phyloP scores from a whole-genome alignment of 35 echinoderm and acorn worm genomes.

The Heliocidaris tuberculata region DNA sequence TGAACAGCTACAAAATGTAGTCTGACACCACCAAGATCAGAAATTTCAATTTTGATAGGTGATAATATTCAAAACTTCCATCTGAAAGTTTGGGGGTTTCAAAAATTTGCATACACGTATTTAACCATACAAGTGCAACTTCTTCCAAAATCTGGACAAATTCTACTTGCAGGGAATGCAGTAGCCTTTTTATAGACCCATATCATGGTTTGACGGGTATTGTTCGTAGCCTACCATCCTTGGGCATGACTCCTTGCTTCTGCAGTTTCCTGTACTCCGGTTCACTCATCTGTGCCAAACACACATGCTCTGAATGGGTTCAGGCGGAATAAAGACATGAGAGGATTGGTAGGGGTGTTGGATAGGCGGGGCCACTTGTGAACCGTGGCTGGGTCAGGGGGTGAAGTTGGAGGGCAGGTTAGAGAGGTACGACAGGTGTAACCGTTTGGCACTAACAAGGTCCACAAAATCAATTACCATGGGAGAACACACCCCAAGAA shows the following conservation, averaged over 20 bases:
- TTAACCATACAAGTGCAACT: not conserved
- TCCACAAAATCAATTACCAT: not conserved
- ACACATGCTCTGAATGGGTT: conserved; percentile 42
- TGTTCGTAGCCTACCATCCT: conserved; percentile 64
- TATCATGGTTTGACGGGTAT: not conserved
- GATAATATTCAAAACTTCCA: too few species aligned
- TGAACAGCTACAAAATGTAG: too few species aligned
- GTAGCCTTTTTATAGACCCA: not conserved
- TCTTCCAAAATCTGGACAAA: not conserved
- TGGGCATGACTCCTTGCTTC: conserved; percentile 40
- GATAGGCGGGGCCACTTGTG: not conserved
- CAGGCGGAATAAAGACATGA: not conserved
- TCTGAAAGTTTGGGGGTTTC: not conserved
- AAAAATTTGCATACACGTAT: not conserved
- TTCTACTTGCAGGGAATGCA: not conserved
- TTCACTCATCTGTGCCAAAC: conserved; percentile 68
- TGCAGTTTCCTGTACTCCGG: conserved; percentile 62
- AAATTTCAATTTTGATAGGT: too few species aligned
- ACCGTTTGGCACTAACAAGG: not conserved
- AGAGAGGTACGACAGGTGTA: not conserved
- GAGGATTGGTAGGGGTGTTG: not conserved
- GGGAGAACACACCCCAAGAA: not conserved
- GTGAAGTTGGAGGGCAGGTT: not conserved
- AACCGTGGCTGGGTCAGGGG: not conserved
- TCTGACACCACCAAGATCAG: too few species aligned